A percentile compares a stretch with the other conserved stretches of the same genome.
Evolutionary conservation across 1,140 invertebrate species (phyloP).

Genomic region (Polypedilum vanderplanki): DNA sequence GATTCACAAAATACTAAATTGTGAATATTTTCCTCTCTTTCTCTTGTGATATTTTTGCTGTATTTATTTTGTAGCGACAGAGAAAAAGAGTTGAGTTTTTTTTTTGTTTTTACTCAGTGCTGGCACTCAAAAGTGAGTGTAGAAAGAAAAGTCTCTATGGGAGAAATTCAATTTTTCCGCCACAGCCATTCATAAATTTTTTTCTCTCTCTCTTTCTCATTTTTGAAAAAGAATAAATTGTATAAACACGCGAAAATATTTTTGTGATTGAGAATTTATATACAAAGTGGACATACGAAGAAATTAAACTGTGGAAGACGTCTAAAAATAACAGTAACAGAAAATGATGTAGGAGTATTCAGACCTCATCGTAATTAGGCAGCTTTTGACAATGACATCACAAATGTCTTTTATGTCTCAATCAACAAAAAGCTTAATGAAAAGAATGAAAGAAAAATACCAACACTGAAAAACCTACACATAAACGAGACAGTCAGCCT

Average conservation of each 20-base stretch:
- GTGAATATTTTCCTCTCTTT: not conserved
- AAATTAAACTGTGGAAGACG: not conserved
- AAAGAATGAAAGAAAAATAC: too few species aligned
- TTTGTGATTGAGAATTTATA: conserved; percentile 5
- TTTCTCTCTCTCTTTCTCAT: too few species aligned
- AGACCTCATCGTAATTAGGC: not conserved
- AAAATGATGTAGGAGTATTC: not conserved
- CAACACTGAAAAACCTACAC: too few species aligned
- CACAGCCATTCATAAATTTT: not conserved
- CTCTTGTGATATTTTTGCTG: too few species aligned
- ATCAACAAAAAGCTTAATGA: too few species aligned
- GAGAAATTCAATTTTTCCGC: not conserved
- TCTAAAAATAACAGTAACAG: not conserved
- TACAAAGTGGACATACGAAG: conserved; percentile 8
- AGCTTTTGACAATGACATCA: conserved; percentile 10
- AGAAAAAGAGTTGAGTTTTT: not conserved
- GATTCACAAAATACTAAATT: conserved; percentile 9
- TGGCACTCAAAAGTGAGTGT: not conserved
- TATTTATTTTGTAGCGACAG: not conserved
- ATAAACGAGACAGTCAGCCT: too few species aligned
- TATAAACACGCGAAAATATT: not conserved
- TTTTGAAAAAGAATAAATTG: too few species aligned
- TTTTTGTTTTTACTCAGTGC: not conserved
- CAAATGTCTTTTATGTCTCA: not conserved
- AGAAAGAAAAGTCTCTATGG: not conserved